Percentiles rank a stretch among this genome's conserved stretches.
phyloP scores from a whole-genome alignment of 2,113 vertebrate species.

The Theristicus caerulescens region DNA sequence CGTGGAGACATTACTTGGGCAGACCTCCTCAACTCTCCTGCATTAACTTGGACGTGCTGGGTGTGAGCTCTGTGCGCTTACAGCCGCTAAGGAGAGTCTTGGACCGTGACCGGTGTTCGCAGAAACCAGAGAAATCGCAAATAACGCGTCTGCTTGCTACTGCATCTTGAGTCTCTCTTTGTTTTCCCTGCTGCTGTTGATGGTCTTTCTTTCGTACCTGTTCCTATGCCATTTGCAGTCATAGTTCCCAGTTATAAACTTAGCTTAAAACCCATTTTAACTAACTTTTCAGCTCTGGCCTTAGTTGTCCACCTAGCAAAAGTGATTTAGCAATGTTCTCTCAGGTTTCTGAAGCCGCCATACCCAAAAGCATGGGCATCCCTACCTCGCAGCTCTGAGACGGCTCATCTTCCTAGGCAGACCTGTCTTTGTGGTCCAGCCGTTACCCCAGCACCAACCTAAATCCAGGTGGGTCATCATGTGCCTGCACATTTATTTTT shows the following conservation, averaged over 20 bases:
- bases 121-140: background rate
- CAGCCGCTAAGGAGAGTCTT: background rate
- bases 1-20: background rate
- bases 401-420: background rate
- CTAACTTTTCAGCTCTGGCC: background rate
- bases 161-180: background rate
- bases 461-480: background rate
- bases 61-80: background rate
- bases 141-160: background rate
- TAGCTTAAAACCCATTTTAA: background rate
- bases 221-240: background rate
- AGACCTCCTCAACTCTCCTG: background rate
- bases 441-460: background rate
- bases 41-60: background rate
- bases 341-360: background rate
- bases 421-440: background rate
- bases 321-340: background rate
- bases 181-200: background rate
- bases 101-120: background rate
- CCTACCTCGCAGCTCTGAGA: background rate
- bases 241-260: background rate
- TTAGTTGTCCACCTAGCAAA: background rate
- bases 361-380: background rate
- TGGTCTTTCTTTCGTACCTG: rapidly evolving
- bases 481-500: conserved; percentile 2